phyloP scores from a whole-genome alignment of 2,797 vertebrate genomes.

The Rallus crepitans region DNA sequence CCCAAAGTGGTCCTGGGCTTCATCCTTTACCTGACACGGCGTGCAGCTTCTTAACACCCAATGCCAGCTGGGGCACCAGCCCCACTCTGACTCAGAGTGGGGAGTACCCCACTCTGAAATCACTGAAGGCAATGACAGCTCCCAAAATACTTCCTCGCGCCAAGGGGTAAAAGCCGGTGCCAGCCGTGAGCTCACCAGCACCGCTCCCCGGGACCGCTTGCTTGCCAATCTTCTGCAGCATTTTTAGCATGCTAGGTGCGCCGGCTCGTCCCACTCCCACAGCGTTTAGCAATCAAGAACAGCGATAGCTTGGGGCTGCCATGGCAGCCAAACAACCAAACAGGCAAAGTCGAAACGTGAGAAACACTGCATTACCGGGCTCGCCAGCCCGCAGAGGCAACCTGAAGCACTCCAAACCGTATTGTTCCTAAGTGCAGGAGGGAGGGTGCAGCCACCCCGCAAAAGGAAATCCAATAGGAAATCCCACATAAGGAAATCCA shows the following conservation, averaged over 20 bases:
- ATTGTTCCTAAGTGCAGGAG: accelerated
- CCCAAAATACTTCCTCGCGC: not conserved
- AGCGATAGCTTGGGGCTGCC: not conserved
- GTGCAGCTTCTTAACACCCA: not conserved
- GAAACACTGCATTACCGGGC: not conserved
- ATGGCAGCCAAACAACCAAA: constrained; percentile 43
- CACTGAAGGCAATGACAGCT: constrained; percentile 12
- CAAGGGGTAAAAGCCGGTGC: constrained; percentile 1
- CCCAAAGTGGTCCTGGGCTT: not conserved
- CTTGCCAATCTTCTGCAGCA: constrained; percentile 35
- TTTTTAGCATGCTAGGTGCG: constrained; percentile 16
- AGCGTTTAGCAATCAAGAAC: constrained; percentile 14
- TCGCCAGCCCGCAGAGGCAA: not conserved
- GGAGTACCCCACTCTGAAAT: not conserved
- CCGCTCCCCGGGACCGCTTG: not conserved
- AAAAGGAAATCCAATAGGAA: not conserved
- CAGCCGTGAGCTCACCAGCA: constrained; percentile 55
- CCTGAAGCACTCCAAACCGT: accelerated
- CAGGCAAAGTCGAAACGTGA: not conserved
- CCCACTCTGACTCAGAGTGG: not conserved
- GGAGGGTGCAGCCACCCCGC: not conserved
- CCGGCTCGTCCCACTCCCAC: constrained; percentile 36
- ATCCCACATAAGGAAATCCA: not conserved
- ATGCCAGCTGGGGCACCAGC: not conserved
- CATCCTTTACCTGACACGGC: not conserved